Base-by-base conservation (phyloP, 1,140 invertebrate species). In the Polypedilum pembai region DNA sequence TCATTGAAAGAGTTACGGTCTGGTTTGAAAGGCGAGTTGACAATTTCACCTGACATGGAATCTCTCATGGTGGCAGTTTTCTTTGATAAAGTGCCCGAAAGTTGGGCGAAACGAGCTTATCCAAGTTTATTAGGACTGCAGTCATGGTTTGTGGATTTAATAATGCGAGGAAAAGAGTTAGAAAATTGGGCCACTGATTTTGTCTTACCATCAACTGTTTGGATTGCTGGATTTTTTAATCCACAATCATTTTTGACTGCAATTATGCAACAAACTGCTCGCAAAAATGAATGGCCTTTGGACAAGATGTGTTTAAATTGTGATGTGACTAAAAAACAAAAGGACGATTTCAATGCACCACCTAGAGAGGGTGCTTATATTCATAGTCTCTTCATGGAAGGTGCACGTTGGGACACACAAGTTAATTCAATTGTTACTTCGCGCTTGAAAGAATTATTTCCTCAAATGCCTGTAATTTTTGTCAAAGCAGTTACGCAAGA, bases 191-290 rank as follows among this genome's bases (percentile, higher is more conserved):
- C 88, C 17, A 81, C 86, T 1, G 92, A 94, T 80, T 94, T 94
- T 81, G 86, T 86, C 45, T 83, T 94, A 69, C 95, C 95, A 0
- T 83, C 92, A 0, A 89, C 94, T 0, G 89, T 97, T 20, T 98
- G 95, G 95, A 83, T 98, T 24, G 93, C 90, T 8, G 95, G 95
- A 18, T 95, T 98, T 81, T 98, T 98, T 84, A 98, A 98, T 84
- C 96, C 96, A 0, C 95, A 98, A 83, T 96, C 94, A 12, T 96
- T 98, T 82, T 84, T 98, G 8, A 98, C 95, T 0, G 95, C 96
- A 40, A 96, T 98, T 79, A 98, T 98, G 95, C 96, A 98, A 83
- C 93, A 93, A 82, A 96, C 94, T 72, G 95, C 95, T 1, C 85
- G 95, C 45, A 96, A 94, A 83, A 96, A 96, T 83, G 95, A 98